phyloP scores from a whole-genome alignment of 92 coral and sea anemone genomes.

The Meandrina meandrites region DNA sequence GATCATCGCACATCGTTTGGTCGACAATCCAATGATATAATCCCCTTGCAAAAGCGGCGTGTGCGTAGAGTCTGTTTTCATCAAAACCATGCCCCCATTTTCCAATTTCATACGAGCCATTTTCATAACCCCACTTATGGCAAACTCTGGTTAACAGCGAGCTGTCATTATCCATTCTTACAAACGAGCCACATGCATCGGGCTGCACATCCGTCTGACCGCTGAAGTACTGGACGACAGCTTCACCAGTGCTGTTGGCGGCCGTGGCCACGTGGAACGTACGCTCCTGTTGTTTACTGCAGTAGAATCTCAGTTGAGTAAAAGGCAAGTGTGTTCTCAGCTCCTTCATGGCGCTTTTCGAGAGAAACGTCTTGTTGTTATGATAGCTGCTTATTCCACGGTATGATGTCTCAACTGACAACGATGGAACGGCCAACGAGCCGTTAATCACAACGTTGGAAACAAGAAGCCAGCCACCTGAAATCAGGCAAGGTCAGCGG shows the following conservation, averaged over 20 bases:
- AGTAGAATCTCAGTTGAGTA: conserved; percentile 22
- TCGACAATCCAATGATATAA: neutral
- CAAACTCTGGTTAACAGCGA: neutral
- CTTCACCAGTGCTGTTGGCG: conserved; percentile 17
- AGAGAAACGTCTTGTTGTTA: neutral
- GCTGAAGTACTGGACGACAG: conserved; percentile 32
- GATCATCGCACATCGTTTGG: neutral
- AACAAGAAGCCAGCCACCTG: neutral
- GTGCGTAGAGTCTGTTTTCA: neutral
- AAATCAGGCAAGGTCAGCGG: neutral
- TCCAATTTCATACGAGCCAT: neutral
- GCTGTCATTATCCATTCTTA: neutral
- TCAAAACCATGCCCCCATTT: neutral
- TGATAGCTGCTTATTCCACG: neutral
- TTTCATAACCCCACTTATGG: neutral
- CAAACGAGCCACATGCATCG: conserved; percentile 25
- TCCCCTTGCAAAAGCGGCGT: neutral
- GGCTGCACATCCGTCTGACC: conserved; percentile 20
- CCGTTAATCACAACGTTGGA: neutral
- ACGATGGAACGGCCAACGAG: neutral
- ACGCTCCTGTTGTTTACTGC: neutral
- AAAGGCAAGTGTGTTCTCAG: neutral
- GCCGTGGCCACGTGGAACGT: conserved; percentile 39
- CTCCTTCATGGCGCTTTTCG: neutral
- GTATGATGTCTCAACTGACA: neutral